Evolutionary conservation across 1,140 invertebrate genomes (phyloP).

Genomic region (Aculops lycopersici): DNA sequence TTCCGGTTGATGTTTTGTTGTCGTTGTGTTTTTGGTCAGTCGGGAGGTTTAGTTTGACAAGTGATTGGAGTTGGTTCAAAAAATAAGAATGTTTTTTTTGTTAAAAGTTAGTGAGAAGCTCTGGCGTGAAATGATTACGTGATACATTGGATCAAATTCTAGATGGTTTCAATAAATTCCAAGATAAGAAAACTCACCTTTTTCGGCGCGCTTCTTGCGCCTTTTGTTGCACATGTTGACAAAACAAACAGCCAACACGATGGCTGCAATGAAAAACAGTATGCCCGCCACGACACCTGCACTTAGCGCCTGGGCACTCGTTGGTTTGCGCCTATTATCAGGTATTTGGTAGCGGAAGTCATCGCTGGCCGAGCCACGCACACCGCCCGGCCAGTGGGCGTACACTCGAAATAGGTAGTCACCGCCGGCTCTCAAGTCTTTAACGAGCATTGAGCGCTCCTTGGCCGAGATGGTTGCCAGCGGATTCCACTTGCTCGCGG

Average conservation of each 20-base stretch:
- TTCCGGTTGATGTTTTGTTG: no score
- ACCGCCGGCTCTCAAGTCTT: slow-evolving; percentile 52
- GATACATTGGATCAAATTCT: no score
- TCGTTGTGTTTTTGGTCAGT: no score
- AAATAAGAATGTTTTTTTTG: no score
- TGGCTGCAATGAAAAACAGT: slow-evolving; percentile 76
- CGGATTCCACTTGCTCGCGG: no score
- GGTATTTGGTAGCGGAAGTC: slow-evolving; percentile 15
- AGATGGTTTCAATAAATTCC: not conserved
- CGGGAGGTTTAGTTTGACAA: no score
- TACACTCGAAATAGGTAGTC: slow-evolving; percentile 65
- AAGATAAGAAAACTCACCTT: not conserved
- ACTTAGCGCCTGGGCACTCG: slow-evolving; percentile 10
- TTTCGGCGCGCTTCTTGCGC: slow-evolving; percentile 33
- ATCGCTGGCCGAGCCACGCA: slow-evolving; percentile 44
- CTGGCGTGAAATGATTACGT: no score
- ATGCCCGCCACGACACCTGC: slow-evolving; percentile 71
- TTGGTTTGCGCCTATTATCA: slow-evolving; percentile 4
- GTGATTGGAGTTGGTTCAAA: no score
- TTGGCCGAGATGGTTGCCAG: slow-evolving; percentile 2
- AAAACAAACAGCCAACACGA: slow-evolving; percentile 71
- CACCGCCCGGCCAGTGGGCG: slow-evolving; percentile 31
- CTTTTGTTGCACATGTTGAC: slow-evolving; percentile 88
- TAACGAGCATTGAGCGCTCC: slow-evolving; percentile 26
- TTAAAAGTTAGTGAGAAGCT: no score